Evolutionary conservation across 2,797 vertebrate genomes (phyloP).

Genomic region (Pogonophryne albipinna): DNA sequence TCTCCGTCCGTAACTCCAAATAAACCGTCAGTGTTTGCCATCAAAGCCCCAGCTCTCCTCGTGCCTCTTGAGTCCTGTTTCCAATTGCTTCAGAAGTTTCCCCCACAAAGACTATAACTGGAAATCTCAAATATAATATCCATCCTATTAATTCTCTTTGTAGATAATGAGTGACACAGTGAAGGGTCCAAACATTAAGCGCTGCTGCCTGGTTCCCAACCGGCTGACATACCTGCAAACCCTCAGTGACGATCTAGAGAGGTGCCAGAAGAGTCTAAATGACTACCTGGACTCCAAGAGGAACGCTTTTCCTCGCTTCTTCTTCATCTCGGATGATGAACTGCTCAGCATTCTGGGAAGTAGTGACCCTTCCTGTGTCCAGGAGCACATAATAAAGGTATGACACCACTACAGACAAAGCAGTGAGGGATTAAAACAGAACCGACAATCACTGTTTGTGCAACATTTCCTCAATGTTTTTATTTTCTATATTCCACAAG

Average conservation of each 20-base stretch:
- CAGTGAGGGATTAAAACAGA: not conserved
- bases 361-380: conserved; percentile 91
- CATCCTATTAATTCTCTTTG: conserved; percentile 7
- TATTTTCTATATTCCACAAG: conserved; percentile 71
- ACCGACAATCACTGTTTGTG: conserved; percentile 7
- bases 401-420: not conserved
- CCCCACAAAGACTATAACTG: not conserved
- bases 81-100: no score
- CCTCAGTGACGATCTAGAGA: conserved; percentile 91
- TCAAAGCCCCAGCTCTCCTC: no score
- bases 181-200: conserved; percentile 89
- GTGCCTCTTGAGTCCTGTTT: no score
- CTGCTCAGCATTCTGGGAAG: conserved; percentile 96
- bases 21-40: no score
- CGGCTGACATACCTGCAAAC: conserved; percentile 88
- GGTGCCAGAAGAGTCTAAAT: conserved; percentile 96
- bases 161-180: conserved; percentile 94
- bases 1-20: no score
- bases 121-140: not conserved
- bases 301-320: conserved; percentile 97
- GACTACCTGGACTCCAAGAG: conserved; percentile 96
- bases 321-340: conserved; percentile 98
- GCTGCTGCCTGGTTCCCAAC: conserved; percentile 89
- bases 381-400: conserved; percentile 99
- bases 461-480: conserved; percentile 7